Conservation (phyloP, 2,888 invertebrate species). For the Sthenelais limicola region DNA sequence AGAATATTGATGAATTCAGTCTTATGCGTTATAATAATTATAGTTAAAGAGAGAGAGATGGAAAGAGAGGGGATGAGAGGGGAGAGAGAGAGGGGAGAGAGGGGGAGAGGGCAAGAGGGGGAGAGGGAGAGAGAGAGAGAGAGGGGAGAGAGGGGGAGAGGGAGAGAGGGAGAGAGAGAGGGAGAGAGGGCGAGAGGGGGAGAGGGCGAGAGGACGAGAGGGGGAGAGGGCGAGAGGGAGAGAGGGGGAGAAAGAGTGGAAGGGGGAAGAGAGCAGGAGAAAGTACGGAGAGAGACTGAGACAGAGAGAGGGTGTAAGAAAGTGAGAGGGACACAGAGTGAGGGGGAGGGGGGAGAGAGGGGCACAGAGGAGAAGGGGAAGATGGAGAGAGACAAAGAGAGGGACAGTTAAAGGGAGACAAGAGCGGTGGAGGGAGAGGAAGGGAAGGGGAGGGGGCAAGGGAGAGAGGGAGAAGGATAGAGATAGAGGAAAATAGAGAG, state of each 20-base stretch:
- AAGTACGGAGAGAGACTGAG: background rate
- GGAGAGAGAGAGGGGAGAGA: background rate
- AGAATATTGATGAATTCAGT: too few species aligned
- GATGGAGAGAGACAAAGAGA: too few species aligned
- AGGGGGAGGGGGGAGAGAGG: background rate
- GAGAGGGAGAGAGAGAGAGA: background rate
- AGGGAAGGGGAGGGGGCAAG: too few species aligned
- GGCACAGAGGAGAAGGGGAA: background rate
- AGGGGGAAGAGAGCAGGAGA: background rate
- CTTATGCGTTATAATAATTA: too few species aligned
- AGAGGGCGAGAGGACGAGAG: conserved; percentile 5
- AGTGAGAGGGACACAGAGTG: background rate
- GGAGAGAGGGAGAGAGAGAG: background rate
- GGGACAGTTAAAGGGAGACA: background rate
- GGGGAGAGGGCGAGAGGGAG: background rate
- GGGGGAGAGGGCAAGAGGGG: background rate
- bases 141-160: background rate
- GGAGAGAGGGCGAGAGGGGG: background rate
- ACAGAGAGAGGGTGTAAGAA: too few species aligned
- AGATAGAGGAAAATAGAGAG: too few species aligned
- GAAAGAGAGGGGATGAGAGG: background rate
- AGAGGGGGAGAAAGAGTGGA: background rate
- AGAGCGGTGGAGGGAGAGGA: too few species aligned
- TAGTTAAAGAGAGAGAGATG: too few species aligned
- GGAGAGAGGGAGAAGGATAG: too few species aligned